Evolutionary conservation across 2,113 vertebrate genomes (phyloP).

Genomic region (Trogon surrucura): DNA sequence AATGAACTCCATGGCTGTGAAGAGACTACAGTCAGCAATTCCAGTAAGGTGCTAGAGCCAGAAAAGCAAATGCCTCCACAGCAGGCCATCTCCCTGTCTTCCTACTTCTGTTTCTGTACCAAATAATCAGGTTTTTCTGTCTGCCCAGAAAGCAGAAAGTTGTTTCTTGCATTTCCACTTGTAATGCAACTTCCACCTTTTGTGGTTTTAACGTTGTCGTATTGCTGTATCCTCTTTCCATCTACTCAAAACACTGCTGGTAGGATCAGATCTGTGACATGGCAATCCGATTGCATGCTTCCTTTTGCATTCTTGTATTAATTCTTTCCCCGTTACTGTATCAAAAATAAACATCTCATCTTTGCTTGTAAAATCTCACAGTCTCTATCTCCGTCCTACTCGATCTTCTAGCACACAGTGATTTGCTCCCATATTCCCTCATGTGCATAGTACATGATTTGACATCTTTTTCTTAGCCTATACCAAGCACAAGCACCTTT

Average conservation of each 20-base stretch:
- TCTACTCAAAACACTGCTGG: neutral
- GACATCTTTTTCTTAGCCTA: neutral
- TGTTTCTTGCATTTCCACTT: neutral
- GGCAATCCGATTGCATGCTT: neutral
- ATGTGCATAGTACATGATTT: neutral
- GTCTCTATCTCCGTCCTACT: neutral
- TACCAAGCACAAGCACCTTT: neutral
- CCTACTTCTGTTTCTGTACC: neutral
- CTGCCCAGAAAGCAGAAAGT: neutral
- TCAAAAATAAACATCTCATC: constrained; percentile 1
- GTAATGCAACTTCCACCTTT: neutral
- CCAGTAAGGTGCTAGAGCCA: neutral
- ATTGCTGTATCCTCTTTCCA: neutral
- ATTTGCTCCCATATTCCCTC: neutral
- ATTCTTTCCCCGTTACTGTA: neutral
- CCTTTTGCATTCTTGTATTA: neutral
- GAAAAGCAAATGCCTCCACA: neutral
- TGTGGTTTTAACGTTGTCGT: neutral
- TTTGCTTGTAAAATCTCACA: constrained; percentile 19
- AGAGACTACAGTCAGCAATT: neutral
- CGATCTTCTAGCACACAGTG: neutral
- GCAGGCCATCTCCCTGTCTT: neutral
- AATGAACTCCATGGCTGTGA: neutral
- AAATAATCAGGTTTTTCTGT: neutral
- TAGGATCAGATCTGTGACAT: neutral